Evolutionary conservation across 2,888 invertebrate genomes (phyloP).

Genomic region (Mycalesis mineus): DNA sequence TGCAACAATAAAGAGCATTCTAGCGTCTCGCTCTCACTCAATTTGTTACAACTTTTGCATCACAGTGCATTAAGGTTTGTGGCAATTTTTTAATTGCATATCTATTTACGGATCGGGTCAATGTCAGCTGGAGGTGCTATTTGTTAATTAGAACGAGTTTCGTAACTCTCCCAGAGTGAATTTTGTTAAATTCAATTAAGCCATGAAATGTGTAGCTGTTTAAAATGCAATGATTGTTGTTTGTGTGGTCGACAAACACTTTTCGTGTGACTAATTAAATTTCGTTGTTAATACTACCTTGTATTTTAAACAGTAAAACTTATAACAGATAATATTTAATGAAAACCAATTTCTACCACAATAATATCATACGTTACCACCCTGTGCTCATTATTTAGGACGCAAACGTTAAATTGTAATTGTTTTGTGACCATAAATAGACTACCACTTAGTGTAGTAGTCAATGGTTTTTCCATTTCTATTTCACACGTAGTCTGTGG

Average conservation of each 20-base stretch:
- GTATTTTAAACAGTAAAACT: neutral
- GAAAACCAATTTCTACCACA: too few species aligned
- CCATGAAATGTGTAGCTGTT: conserved; percentile 12
- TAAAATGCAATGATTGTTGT: too few species aligned
- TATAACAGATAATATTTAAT: too few species aligned
- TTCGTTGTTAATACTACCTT: neutral
- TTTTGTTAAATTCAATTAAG: neutral
- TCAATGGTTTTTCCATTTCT: too few species aligned
- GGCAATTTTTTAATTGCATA: conserved; percentile 19
- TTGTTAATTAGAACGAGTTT: conserved; percentile 47
- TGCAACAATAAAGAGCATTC: conserved; percentile 8
- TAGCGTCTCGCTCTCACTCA: neutral
- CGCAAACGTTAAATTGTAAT: too few species aligned
- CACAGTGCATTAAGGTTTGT: conserved; percentile 9
- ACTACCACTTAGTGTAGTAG: too few species aligned
- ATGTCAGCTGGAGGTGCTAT: conserved; percentile 54
- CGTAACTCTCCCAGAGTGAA: conserved; percentile 29
- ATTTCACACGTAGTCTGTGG: neutral
- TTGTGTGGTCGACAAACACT: neutral
- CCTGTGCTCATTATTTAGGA: too few species aligned
- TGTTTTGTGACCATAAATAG: too few species aligned
- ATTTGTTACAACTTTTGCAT: conserved; percentile 9
- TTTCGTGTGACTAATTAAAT: neutral
- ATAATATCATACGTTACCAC: too few species aligned
- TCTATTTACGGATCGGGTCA: conserved; percentile 58